These are phyloP conservation scores for Sebastes melanostomus DNA, from an alignment of 2,797 vertebrate genomes.

Conservation along the genomic window DNA sequence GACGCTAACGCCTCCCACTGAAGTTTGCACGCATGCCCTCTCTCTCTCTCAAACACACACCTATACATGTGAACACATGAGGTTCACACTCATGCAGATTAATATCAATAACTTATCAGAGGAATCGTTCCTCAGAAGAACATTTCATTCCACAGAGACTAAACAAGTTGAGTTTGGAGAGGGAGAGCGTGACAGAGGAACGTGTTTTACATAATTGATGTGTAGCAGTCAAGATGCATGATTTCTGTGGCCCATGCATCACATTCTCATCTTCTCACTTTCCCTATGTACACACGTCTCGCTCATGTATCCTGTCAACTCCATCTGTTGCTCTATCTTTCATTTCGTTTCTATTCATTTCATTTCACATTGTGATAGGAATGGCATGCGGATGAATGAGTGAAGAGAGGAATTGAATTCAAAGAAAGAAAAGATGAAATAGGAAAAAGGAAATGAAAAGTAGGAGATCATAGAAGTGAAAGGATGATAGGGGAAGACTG, in stretches of 20 bases:
- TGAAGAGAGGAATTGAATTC: slow-evolving; percentile 42
- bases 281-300: not conserved
- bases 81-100: not conserved
- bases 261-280: slow-evolving; percentile 15
- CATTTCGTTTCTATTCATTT: not conserved
- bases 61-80: not conserved
- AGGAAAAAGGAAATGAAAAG: not conserved
- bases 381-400: slow-evolving; percentile 5
- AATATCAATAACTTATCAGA: slow-evolving; percentile 42
- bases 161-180: slow-evolving; percentile 19
- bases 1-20: not conserved
- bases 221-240: slow-evolving; percentile 24
- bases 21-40: not conserved
- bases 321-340: slow-evolving; percentile 7
- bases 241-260: slow-evolving; percentile 20
- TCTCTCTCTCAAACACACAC: not conserved
- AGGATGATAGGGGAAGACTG: not conserved
- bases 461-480: slow-evolving; percentile 1
- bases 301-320: not conserved
- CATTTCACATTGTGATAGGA: not conserved
- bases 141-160: slow-evolving; percentile 21
- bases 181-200: slow-evolving; percentile 7
- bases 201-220: slow-evolving; percentile 63
- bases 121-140: slow-evolving; percentile 42
- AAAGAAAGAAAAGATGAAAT: slow-evolving; percentile 40